Base-by-base conservation (phyloP, 2,888 invertebrate genomes). In the Oscheius myriophilus region DNA sequence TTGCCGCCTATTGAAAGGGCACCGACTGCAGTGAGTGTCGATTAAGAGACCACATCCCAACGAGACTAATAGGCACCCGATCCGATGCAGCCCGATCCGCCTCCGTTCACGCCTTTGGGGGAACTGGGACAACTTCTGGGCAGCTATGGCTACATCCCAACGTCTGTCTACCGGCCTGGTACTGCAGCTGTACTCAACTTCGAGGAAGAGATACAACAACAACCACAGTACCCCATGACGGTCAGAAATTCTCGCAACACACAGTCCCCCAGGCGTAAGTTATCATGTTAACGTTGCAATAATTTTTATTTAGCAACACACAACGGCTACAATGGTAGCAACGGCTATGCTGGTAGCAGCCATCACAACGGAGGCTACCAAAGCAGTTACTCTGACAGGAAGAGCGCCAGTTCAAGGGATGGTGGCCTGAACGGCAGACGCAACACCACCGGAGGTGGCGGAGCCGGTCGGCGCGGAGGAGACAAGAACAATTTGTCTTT, bases 131-230 rank as follows among this genome's bases (percentile, higher is more conserved):
- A 72, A 39, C 69, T 81, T 4, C 73, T 83, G 42, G 69, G 77
- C 25, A 67, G 71, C 41, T 72, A 67, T 55, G 83, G 83, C n/a
- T 82, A 73, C 64, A 74, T 82, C 18, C 80, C 82, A 16, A 68
- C 79, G n/a, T 81, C 81, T 43, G 79, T 76, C 18, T 83, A 75
- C 61, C 69, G 77, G 2, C 82, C 82, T 41, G 71, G 73, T 49
- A 53, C 26, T 18, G 53, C 62, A 11, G 63, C 52, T 9, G 53
- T 46, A 23, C 33, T 61, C 2, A 46, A 61, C 18, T 46, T 49
- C 0, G 18, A 18, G 18, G 61, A 61, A 11, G 61, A 46, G 4
- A 18, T 26, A 9, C 26, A 9, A 9, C 57, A 57, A 6, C 46
- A 25, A 33, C n/a, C 49, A 7, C 33, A 49, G 18, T n/a, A 46